Conservation (phyloP, 2,113 vertebrate species). For the Petroica traversi region DNA sequence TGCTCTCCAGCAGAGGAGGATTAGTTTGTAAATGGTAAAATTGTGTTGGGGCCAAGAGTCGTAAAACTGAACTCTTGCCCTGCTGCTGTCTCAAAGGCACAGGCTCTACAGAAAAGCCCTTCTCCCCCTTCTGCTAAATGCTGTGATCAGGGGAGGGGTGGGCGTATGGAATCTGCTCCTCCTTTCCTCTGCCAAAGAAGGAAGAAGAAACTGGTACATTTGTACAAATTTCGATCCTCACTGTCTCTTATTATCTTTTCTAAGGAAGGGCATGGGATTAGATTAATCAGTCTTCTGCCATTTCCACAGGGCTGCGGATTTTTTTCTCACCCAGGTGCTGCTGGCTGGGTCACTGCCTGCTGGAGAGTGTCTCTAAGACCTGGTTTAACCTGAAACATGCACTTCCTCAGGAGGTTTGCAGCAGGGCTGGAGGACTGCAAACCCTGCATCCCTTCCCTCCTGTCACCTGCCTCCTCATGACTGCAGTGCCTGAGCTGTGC, state of each 20-base stretch:
- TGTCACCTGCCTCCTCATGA: neutral
- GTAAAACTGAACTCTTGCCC: conserved; percentile 59
- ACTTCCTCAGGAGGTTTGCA: neutral
- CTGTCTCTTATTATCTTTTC: neutral
- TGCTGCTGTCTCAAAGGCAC: conserved; percentile 59
- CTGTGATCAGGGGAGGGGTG: neutral
- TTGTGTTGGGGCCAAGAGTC: conserved; percentile 62
- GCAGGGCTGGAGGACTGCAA: neutral
- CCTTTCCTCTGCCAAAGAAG: neutral
- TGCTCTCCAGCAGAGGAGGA: conserved; percentile 52
- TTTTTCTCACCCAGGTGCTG: neutral
- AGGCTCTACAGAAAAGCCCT: neutral
- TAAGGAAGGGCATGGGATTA: neutral
- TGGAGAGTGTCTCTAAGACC: neutral
- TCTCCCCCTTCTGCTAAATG: neutral
- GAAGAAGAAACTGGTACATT: neutral
- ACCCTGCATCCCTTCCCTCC: neutral
- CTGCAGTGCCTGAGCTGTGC: neutral
- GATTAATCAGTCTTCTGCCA: neutral
- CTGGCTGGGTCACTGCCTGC: neutral
- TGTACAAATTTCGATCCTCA: neutral
- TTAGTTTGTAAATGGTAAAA: conserved; percentile 69
- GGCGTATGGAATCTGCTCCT: neutral
- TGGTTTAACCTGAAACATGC: neutral
- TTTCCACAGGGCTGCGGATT: neutral